A percentile compares a stretch with the other conserved stretches of the same genome.
phyloP scores from a whole-genome alignment of 2,113 vertebrate species.

The Cyanoramphus novaezelandiae region DNA sequence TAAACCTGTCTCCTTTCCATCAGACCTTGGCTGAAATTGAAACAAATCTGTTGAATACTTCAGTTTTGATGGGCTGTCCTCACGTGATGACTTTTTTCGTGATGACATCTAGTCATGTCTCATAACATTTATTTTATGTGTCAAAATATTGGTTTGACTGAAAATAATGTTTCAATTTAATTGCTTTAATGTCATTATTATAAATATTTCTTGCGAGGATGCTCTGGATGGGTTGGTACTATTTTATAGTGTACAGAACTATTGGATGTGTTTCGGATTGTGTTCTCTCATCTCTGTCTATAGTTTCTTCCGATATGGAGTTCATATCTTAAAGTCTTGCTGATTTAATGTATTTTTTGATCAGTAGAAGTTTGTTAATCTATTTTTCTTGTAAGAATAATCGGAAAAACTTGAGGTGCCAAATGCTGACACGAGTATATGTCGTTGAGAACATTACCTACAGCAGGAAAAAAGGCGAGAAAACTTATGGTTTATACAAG shows the following conservation, averaged over 20 bases:
- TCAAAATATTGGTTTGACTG: constrained; percentile 19
- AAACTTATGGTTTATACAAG: not conserved
- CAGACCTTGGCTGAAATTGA: not conserved
- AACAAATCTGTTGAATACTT: not conserved
- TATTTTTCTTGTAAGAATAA: not conserved
- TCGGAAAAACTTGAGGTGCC: not conserved
- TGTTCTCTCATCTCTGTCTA: fast-evolving
- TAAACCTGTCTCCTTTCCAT: not conserved
- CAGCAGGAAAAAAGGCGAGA: not conserved
- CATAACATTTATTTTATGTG: not conserved
- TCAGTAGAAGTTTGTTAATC: not conserved
- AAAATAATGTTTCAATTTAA: not conserved
- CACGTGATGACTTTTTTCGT: not conserved
- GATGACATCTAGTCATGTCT: not conserved
- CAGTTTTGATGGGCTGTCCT: not conserved
- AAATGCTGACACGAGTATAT: not conserved
- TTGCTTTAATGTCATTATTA: not conserved
- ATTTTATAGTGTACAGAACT: not conserved
- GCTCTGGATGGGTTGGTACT: not conserved
- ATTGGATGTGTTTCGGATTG: not conserved
- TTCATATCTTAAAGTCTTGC: not conserved
- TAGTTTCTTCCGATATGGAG: not conserved
- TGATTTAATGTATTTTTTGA: not conserved
- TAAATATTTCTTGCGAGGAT: not conserved
- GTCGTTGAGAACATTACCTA: not conserved